Percentiles rank a stretch among this genome's conserved stretches.
phyloP scores from a whole-genome alignment of 2,888 invertebrate species.

The Nemotelus nigrinus region DNA sequence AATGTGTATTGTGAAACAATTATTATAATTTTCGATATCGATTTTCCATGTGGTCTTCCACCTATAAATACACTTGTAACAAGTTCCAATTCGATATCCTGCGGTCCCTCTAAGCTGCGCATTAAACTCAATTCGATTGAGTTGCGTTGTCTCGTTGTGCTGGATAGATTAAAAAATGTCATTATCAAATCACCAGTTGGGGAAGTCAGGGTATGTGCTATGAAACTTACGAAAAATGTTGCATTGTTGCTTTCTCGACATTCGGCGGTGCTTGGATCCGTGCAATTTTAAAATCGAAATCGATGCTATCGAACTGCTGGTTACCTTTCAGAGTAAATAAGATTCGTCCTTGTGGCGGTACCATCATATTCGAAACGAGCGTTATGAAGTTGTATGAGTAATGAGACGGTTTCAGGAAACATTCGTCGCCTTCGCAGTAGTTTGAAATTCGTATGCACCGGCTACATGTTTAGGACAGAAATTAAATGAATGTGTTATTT shows the following conservation, averaged over 20 bases:
- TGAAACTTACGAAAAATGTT: conserved; percentile 68
- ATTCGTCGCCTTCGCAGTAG: conserved; percentile 78
- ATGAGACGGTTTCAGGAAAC: conserved; percentile 82
- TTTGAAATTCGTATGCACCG: conserved; percentile 80
- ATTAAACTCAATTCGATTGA: conserved; percentile 82
- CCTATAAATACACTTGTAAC: conserved; percentile 84
- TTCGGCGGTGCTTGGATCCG: conserved; percentile 74
- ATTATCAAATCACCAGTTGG: not conserved
- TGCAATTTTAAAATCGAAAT: conserved; percentile 78
- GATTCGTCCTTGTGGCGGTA: conserved; percentile 71
- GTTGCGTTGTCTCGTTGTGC: conserved; percentile 69
- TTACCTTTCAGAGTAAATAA: conserved; percentile 92
- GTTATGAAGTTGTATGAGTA: conserved; percentile 95
- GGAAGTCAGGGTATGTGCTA: not conserved
- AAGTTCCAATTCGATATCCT: conserved; percentile 88
- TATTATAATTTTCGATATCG: conserved; percentile 85
- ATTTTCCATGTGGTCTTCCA: conserved; percentile 80
- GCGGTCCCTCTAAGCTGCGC: conserved; percentile 82
- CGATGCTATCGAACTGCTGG: conserved; percentile 75
- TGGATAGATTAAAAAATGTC: conserved; percentile 56
- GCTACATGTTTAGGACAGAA: conserved; percentile 66
- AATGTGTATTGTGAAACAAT: conserved; percentile 86
- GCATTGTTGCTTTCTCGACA: conserved; percentile 69
- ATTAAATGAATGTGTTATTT: not conserved
- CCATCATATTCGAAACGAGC: conserved; percentile 83